These are phyloP conservation scores for Propithecus deckenii DNA, from an alignment of 2,797 vertebrate species.

Conservation along the genomic window DNA sequence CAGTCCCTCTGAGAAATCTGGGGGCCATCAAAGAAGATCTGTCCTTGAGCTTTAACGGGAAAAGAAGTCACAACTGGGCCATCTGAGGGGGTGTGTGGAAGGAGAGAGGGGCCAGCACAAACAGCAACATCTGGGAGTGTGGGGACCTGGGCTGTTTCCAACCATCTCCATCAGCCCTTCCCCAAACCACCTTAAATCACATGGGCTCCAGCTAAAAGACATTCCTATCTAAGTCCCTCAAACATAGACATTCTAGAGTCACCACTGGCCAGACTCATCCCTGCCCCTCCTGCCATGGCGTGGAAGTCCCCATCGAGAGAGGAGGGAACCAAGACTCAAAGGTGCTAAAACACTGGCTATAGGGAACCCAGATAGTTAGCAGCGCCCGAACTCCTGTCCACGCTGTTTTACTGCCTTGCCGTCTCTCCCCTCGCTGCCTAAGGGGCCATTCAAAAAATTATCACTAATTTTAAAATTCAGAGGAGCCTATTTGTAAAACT, in stretches of 20 bases:
- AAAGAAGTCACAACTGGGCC: background rate
- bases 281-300: background rate
- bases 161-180: rapidly evolving
- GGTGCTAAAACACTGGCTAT: background rate
- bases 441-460: background rate
- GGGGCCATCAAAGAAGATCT: background rate
- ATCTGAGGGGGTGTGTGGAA: background rate
- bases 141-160: background rate
- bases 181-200: background rate
- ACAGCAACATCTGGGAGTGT: background rate
- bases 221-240: background rate
- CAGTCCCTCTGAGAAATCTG: background rate
- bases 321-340: background rate
- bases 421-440: background rate
- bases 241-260: background rate
- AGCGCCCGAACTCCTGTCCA: rapidly evolving
- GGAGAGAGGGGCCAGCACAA: background rate
- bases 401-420: background rate
- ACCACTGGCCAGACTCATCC: background rate
- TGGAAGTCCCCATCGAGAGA: background rate
- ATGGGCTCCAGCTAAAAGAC: background rate
- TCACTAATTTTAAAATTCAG: background rate
- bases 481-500: constrained; percentile 28
- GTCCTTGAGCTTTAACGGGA: background rate
- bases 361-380: background rate